phyloP scores from a whole-genome alignment of 2,888 invertebrate species.

The Limnephilus auricula region DNA sequence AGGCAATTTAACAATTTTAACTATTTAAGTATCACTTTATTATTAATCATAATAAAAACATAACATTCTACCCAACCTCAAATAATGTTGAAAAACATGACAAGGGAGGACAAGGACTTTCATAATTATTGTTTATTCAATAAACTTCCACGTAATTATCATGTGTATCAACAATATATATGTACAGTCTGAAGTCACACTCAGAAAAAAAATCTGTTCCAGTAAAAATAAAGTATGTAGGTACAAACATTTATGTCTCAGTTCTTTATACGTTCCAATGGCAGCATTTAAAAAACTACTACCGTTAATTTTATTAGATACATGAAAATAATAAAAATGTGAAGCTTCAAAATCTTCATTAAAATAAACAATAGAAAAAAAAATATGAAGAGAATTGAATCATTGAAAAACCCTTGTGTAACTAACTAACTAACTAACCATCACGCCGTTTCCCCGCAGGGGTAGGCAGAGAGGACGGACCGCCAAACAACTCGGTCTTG shows the following conservation, averaged over 20 bases:
- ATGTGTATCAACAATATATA: background rate
- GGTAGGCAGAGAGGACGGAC: too few relatives aligned
- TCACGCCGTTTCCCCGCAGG: too few relatives aligned
- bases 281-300: background rate
- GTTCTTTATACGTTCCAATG: background rate
- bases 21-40: background rate
- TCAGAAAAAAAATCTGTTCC: background rate
- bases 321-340: background rate
- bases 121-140: background rate
- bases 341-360: background rate
- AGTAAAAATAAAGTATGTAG: too few relatives aligned
- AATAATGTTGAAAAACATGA: background rate
- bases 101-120: background rate
- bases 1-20: background rate
- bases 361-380: background rate
- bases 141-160: background rate
- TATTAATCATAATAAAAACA: background rate
- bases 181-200: background rate
- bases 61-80: background rate
- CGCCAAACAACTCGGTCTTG: too few relatives aligned
- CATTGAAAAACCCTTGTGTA: too few relatives aligned
- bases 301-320: background rate
- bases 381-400: background rate
- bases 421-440: too few relatives aligned
- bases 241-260: background rate